These are phyloP conservation scores for Benthosema pterotum DNA, from an alignment of 2,797 vertebrate species.

Conservation along the genomic window DNA sequence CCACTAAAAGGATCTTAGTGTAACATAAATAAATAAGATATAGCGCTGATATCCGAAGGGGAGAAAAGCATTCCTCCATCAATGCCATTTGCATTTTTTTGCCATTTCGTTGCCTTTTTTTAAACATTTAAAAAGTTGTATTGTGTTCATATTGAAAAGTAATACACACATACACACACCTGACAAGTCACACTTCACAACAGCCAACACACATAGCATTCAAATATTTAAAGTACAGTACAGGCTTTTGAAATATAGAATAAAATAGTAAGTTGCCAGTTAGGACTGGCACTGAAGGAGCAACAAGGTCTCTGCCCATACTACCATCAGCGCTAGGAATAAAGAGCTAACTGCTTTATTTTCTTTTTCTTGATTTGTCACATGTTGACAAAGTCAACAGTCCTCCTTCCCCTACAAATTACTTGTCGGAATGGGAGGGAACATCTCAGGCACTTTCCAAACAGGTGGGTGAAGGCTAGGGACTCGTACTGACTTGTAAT, in stretches of 20 bases:
- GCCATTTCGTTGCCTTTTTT: slow-evolving; percentile 22
- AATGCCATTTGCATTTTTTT: slow-evolving; percentile 41
- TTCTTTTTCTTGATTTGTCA: slow-evolving; percentile 53
- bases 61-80: slow-evolving; percentile 45
- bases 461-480: slow-evolving; percentile 65
- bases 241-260: slow-evolving; percentile 76
- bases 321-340: slow-evolving; percentile 52
- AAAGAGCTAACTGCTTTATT: slow-evolving; percentile 17
- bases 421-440: slow-evolving; percentile 59
- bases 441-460: slow-evolving; percentile 94
- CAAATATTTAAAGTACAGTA: slow-evolving; percentile 72
- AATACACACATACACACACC: slow-evolving; percentile 68
- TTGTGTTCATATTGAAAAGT: slow-evolving; percentile 60
- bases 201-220: slow-evolving; percentile 72
- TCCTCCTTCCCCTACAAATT: slow-evolving; percentile 40
- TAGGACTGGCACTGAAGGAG: slow-evolving; percentile 67
- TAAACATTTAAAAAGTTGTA: slow-evolving; percentile 37
- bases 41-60: slow-evolving; percentile 47
- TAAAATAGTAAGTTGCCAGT: slow-evolving; percentile 60
- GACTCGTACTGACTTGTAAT: slow-evolving; percentile 55
- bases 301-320: slow-evolving; percentile 66
- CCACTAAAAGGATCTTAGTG: background rate
- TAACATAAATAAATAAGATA: slow-evolving; percentile 30
- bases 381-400: slow-evolving; percentile 56
- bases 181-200: slow-evolving; percentile 68